Evolutionary conservation across 2,113 vertebrate species (phyloP).

Genomic region (Aspidoscelis tigris): DNA sequence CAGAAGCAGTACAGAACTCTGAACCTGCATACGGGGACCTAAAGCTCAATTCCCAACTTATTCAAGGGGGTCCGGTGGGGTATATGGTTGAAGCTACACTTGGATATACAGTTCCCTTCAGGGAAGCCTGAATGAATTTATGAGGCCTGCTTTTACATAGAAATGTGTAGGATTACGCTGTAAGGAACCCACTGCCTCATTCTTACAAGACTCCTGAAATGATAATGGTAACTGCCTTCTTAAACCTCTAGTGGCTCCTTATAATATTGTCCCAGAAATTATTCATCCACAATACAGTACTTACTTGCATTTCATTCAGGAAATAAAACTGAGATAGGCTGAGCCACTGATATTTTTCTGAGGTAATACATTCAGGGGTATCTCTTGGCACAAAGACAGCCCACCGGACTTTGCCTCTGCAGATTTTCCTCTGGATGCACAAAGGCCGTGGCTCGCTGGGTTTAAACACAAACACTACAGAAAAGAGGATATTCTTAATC

Average conservation of each 20-base stretch:
- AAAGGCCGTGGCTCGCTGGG: constrained; percentile 87
- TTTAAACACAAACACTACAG: constrained; percentile 93
- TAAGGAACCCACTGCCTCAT: no score
- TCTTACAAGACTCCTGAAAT: background rate
- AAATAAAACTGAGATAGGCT: constrained; percentile 90
- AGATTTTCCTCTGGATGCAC: constrained; percentile 87
- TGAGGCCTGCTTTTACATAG: no score
- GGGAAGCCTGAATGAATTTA: no score
- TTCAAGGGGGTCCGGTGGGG: background rate
- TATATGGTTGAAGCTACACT: background rate
- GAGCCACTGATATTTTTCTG: constrained; percentile 88
- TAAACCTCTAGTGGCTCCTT: background rate
- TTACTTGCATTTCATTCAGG: constrained; percentile 86
- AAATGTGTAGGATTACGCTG: no score
- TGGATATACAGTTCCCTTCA: no score
- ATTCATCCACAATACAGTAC: background rate
- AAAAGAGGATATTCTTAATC: constrained; percentile 39
- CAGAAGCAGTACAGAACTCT: background rate
- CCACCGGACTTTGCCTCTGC: constrained; percentile 79
- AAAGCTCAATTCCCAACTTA: background rate
- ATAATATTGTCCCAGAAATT: background rate
- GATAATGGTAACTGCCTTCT: background rate
- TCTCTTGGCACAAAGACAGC: constrained; percentile 90
- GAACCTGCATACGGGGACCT: background rate
- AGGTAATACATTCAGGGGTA: constrained; percentile 76